A percentile compares a stretch with the other conserved stretches of the same genome.
Evolutionary conservation across 1,140 invertebrate species (phyloP).

Genomic region (Telenomus remus): DNA sequence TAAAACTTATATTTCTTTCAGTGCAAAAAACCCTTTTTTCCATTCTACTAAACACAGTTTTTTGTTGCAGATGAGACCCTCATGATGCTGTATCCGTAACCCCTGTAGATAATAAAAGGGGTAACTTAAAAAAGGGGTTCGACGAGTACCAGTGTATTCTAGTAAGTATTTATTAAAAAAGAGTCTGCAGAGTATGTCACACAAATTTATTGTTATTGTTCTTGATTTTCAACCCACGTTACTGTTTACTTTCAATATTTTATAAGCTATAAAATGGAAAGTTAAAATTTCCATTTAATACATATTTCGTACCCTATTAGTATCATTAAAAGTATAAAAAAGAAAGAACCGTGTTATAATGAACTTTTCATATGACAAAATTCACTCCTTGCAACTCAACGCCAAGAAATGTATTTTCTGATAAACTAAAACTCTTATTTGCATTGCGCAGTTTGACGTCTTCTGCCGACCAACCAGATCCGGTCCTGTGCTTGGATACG

Average conservation of each 20-base stretch:
- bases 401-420: neutral
- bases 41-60: slow-evolving; percentile 18
- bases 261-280: no score
- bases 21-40: slow-evolving; percentile 10
- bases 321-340: no score
- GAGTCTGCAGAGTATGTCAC: no score
- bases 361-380: neutral
- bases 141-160: neutral
- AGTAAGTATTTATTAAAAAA: neutral
- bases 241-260: no score
- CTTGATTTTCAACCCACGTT: no score
- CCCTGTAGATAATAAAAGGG: slow-evolving; percentile 66
- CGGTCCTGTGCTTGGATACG: slow-evolving; percentile 4
- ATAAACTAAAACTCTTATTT: slow-evolving; percentile 10
- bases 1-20: no score
- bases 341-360: no score
- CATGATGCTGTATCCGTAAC: slow-evolving; percentile 35
- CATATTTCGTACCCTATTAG: no score
- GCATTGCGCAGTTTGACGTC: slow-evolving; percentile 15
- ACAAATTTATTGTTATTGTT: no score
- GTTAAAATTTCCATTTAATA: no score
- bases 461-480: slow-evolving; percentile 3
- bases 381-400: neutral
- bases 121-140: slow-evolving; percentile 67
- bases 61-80: slow-evolving; percentile 39